These are phyloP conservation scores for Steinernema scapterisci DNA, from an alignment of 2,888 invertebrate species.

Conservation along the genomic window DNA sequence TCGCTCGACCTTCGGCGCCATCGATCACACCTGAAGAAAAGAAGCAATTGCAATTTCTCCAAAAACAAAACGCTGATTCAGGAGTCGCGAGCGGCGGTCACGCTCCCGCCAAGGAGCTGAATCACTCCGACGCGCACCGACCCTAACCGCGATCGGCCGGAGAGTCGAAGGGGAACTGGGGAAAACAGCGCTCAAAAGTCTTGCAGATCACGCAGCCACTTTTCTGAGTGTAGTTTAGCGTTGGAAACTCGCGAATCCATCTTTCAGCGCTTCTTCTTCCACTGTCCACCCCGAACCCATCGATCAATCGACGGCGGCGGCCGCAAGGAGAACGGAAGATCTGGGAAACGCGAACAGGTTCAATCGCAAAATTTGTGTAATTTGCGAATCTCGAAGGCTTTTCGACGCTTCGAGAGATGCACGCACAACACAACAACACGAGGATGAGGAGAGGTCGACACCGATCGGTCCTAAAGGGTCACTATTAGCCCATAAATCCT, in stretches of 20 bases:
- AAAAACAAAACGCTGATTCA: conserved; percentile 2
- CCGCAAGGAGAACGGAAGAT: background rate
- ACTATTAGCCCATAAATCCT: background rate
- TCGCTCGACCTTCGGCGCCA: conserved; percentile 11
- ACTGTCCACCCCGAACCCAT: background rate
- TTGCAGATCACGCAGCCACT: no score
- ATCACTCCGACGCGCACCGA: background rate
- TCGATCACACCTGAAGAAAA: background rate
- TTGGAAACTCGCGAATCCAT: background rate
- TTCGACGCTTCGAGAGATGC: background rate
- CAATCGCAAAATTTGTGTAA: conserved; percentile 14
- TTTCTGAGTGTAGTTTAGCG: background rate
- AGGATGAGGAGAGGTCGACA: background rate
- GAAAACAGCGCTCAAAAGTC: no score
- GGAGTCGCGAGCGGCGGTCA: background rate
- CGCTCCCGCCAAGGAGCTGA: background rate
- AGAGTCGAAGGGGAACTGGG: background rate
- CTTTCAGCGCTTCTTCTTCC: background rate
- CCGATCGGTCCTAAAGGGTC: background rate
- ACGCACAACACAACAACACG: conserved; percentile 6
- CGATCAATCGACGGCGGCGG: no score
- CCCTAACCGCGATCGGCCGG: background rate
- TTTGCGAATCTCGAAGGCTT: conserved; percentile 11
- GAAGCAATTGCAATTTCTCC: background rate
- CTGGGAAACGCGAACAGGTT: conserved; percentile 8